Conservation (phyloP, 1,140 invertebrate genomes). For the Coboldia fuscipes region DNA sequence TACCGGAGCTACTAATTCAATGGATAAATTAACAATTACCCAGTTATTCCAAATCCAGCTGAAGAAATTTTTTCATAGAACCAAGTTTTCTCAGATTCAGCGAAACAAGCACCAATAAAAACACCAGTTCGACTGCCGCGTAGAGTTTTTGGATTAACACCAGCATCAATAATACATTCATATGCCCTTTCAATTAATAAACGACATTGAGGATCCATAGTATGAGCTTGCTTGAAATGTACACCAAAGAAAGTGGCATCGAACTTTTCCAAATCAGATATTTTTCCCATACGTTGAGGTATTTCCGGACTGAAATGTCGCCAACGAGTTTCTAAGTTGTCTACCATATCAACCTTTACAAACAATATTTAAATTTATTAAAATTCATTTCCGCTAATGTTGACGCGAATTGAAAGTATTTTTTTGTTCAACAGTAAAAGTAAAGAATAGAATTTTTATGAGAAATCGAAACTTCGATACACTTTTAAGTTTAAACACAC, state of each 20-base stretch:
- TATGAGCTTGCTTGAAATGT: slow-evolving; percentile 23
- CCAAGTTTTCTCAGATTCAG: slow-evolving; percentile 45
- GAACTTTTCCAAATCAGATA: slow-evolving; percentile 26
- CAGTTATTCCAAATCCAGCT: slow-evolving; percentile 39
- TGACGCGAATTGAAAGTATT: too few relatives aligned
- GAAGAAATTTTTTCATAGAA: slow-evolving; percentile 39
- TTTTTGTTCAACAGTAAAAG: too few relatives aligned
- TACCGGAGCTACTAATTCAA: neutral
- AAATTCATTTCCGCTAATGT: too few relatives aligned
- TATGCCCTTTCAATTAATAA: slow-evolving; percentile 25
- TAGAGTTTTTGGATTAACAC: slow-evolving; percentile 23
- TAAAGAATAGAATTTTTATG: too few relatives aligned
- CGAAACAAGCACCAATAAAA: slow-evolving; percentile 51
- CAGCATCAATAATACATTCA: slow-evolving; percentile 22
- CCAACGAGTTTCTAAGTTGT: slow-evolving; percentile 55
- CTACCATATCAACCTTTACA: slow-evolving; percentile 48
- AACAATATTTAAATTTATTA: too few relatives aligned
- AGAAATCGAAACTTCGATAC: too few relatives aligned
- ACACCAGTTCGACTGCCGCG: slow-evolving; percentile 54
- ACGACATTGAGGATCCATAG: slow-evolving; percentile 29
- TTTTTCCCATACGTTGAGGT: slow-evolving; percentile 47
- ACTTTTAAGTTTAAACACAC: too few relatives aligned
- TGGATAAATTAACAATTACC: slow-evolving; percentile 26
- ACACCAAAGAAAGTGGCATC: slow-evolving; percentile 33
- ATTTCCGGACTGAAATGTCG: slow-evolving; percentile 38